These are phyloP conservation scores for Osmerus mordax DNA, from an alignment of 2,113 vertebrate species.

Conservation along the genomic window DNA sequence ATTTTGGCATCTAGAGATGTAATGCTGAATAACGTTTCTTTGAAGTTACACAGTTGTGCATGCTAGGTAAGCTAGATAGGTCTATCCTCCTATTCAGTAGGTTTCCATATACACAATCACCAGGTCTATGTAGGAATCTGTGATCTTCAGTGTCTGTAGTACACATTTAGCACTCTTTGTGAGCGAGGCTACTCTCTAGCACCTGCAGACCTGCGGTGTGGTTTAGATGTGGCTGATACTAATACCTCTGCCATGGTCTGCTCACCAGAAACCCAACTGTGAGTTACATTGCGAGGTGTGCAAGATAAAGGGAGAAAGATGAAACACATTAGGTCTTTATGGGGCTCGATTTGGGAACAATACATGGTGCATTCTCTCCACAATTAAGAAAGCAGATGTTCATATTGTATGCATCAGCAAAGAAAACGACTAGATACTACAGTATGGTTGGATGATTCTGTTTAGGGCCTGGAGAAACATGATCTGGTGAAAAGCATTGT, in stretches of 20 bases:
- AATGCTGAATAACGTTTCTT: too few species aligned
- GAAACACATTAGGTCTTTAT: constrained; percentile 4
- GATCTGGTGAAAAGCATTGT: constrained; percentile 23
- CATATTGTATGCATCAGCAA: constrained; percentile 22
- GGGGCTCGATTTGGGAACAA: background rate
- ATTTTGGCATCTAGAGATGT: too few species aligned
- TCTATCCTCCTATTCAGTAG: constrained; percentile 14
- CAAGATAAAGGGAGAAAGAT: constrained; percentile 44
- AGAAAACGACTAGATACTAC: constrained; percentile 1
- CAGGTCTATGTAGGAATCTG: constrained; percentile 46
- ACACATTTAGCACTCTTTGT: constrained; percentile 36
- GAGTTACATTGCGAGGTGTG: constrained; percentile 44
- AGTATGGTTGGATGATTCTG: constrained; percentile 8
- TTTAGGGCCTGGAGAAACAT: constrained; percentile 54
- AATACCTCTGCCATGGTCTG: constrained; percentile 47
- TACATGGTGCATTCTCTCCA: constrained; percentile 16
- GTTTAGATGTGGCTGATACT: constrained; percentile 59
- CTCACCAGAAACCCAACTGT: constrained; percentile 41
- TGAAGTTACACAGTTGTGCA: too few species aligned
- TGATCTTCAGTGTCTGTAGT: constrained; percentile 47
- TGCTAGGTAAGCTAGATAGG: too few species aligned
- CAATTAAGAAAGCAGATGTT: constrained; percentile 53
- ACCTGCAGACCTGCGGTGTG: constrained; percentile 41
- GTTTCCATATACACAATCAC: constrained; percentile 22
- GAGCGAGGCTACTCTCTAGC: constrained; percentile 32